A percentile compares a stretch with the other conserved stretches of the same genome.
Conservation (phyloP, 2,113 vertebrate species). For the Actinemys pallida region DNA sequence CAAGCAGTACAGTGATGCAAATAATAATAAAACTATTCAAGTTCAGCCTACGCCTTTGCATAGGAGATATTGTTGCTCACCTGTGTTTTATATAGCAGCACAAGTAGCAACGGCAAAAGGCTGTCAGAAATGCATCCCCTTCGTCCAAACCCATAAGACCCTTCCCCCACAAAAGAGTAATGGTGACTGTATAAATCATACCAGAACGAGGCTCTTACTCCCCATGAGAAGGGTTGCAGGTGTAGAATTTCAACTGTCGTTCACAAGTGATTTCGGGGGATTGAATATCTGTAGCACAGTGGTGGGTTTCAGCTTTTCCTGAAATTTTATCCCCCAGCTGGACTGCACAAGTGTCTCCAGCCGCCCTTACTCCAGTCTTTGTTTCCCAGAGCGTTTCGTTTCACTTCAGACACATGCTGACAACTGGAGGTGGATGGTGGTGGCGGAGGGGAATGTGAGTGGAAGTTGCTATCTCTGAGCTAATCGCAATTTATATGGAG, state of each 20-base stretch:
- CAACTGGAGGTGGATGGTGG: slow-evolving; percentile 40
- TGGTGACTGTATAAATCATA: not conserved
- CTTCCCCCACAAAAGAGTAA: not conserved
- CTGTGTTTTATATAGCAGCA: not conserved
- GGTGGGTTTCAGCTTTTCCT: slow-evolving; percentile 37
- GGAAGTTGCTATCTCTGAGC: slow-evolving; percentile 23
- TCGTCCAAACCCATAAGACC: not conserved
- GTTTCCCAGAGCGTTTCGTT: not conserved
- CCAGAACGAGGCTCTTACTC: slow-evolving; percentile 9
- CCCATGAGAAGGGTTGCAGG: slow-evolving; percentile 29
- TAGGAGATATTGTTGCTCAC: not conserved
- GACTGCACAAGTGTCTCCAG: fast-evolving
- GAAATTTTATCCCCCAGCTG: slow-evolving; percentile 35
- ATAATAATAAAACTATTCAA: not conserved
- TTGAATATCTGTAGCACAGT: not conserved
- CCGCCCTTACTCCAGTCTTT: not conserved
- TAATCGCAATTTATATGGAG: slow-evolving; percentile 8
- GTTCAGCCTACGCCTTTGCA: not conserved
- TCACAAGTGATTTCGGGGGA: slow-evolving; percentile 39
- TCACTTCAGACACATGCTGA: slow-evolving; percentile 66
- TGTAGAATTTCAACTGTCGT: not conserved
- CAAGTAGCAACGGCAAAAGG: not conserved
- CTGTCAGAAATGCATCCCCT: not conserved
- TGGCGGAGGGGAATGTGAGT: slow-evolving; percentile 5
- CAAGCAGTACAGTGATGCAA: not conserved